These are phyloP conservation scores for Meta bourneti DNA, from an alignment of 2,888 invertebrate genomes.

Conservation along the genomic window DNA sequence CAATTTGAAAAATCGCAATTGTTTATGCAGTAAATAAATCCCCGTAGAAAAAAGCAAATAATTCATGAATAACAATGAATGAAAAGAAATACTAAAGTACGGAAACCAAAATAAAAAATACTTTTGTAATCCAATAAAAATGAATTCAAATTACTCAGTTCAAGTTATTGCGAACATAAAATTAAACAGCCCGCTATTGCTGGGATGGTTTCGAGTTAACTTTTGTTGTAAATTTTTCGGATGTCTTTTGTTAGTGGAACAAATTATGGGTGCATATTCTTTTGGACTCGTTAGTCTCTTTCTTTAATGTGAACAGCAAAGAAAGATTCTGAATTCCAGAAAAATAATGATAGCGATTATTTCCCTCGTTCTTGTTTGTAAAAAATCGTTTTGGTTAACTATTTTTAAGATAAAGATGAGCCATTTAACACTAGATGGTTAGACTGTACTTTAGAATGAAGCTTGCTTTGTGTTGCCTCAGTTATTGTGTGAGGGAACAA, in stretches of 20 bases:
- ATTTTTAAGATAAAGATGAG: background rate
- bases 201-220: background rate
- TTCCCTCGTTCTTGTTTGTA: background rate
- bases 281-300: background rate
- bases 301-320: background rate
- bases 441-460: background rate
- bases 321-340: background rate
- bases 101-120: background rate
- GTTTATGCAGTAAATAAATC: background rate
- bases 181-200: background rate
- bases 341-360: background rate
- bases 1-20: background rate
- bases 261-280: background rate
- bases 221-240: background rate
- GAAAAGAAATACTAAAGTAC: background rate
- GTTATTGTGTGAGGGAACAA: too few relatives aligned
- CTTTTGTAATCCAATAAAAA: background rate
- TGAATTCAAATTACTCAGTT: background rate
- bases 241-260: background rate
- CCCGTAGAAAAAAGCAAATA: background rate
- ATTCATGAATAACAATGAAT: background rate
- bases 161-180: background rate
- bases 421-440: background rate
- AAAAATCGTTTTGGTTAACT: background rate
- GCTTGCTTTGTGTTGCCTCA: too few relatives aligned